Base-by-base conservation (phyloP, 2,113 vertebrate species). In the Hystrix cristata region DNA sequence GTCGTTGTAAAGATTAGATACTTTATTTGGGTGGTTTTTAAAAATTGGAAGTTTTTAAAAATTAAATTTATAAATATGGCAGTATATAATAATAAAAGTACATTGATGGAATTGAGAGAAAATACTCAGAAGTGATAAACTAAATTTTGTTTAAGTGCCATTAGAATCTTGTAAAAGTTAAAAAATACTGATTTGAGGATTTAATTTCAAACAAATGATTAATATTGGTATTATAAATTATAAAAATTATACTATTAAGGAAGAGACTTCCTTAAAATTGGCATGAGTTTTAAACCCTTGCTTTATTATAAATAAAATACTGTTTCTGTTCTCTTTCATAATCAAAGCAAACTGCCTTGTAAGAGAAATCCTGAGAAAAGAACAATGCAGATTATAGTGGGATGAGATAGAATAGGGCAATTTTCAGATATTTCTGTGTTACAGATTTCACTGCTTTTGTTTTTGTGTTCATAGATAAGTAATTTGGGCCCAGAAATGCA, bases 61-160 rank as follows among this genome's bases (percentile, higher is more conserved):
- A 38, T 38, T 38, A 38, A 38, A 80, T 93, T 96, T 94, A 34
- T 95, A 85, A 92, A 72, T 81, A 91, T 87, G 87, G 19, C 10
- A 91, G 14, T 87, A 3, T 91, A 53, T 95, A 78, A 16, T 90
- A 85, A 46, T 95, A 83, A 57, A 92, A 5, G 5, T 90, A 27
- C 31, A 87, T 23, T 14, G 62, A 79, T 85, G 72, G 25, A 95
- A 82, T 92, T 95, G 21, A 92, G 85, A 85, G 80, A 81, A 96
- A 92, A 94, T 94, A 93, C 16, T 96, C 0, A 38, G 34, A 84
- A 79, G 60, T 21, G 15, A 65, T 92, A 48, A 95, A 90, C 34
- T 82, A 29, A 95, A 51, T 93, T 95, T 95, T 91, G 10, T 87
- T 95, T 96, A 93, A 96, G 96, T 91, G 21, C 8, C 55, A 43